Base-by-base conservation (phyloP, 2,888 invertebrate species). In the Boloria euphrosyne region DNA sequence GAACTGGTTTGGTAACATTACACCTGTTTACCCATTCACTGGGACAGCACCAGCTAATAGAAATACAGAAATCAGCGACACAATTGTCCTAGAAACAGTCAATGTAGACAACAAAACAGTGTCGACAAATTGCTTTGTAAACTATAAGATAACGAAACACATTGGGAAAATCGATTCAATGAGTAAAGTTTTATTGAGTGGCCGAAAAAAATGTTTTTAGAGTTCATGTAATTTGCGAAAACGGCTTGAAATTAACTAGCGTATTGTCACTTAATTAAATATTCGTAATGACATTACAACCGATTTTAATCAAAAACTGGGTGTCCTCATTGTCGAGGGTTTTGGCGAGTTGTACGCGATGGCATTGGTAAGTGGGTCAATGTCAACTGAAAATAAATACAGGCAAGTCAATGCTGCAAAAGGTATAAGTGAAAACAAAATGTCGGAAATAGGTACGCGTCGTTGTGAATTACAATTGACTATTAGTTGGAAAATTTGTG, bases 331-430 rank as follows among this genome's bases (percentile, higher is more conserved):
- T 79, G 22, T 75, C 76, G 77, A 78, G 75, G 75, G 71, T 78
- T 76, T 68, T 74, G 71, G 75, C 76, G 76, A 74, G 69, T 69
- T 54, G 71, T 74, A 78, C 78, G 77, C 67, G 80, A 77, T 78
- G 84, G 75, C 89, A 86, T 87, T 87, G 87, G 75, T 75, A 75
- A 83, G 69, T 82, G 74, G 87, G 89, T 87, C 89, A 89, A 86
- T 87, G 89, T 80, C 86, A 85, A 78, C 82, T 60, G 54, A 74
- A 80, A 78, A 81, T 78, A 80, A 78, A 72, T 59, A 66, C 73
- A 51, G 58, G 72, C 73, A 85, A 85, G 85, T 84, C 76, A 76
- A 81, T 82, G 84, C 81, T 79, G 82, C 80, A 61, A 57, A 65
- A 64, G 38, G 58, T 59, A 46, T 18, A 76, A 78, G 76, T 74